phyloP scores from a whole-genome alignment of 2,888 invertebrate species.

The Napeogenes sylphis region DNA sequence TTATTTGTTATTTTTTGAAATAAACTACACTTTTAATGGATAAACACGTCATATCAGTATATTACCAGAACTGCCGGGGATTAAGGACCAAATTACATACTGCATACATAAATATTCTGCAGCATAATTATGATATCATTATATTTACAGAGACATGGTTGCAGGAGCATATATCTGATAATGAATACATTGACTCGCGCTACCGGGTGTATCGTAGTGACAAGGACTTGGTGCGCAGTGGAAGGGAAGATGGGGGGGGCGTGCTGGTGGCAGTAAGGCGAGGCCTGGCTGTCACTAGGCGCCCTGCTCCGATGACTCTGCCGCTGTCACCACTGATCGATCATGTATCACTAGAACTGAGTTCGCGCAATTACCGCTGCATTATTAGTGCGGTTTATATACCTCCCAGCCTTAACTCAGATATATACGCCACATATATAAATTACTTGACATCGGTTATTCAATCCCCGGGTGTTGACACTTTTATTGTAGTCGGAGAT shows the following conservation, averaged over 20 bases:
- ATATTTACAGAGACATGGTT: conserved; percentile 26
- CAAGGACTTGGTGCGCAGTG: conserved; percentile 1
- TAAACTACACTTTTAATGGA: too few relatives aligned
- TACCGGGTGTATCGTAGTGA: conserved; percentile 18
- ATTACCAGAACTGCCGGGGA: too few relatives aligned
- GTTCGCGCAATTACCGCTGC: neutral
- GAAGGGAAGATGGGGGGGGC: conserved; percentile 14
- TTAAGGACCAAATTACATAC: too few relatives aligned
- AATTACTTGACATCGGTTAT: neutral
- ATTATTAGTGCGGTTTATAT: conserved; percentile 10
- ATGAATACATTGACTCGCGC: conserved; percentile 19
- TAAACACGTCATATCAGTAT: too few relatives aligned
- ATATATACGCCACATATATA: conserved; percentile 1
- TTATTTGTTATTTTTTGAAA: too few relatives aligned
- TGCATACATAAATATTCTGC: too few relatives aligned
- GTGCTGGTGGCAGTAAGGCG: conserved; percentile 13
- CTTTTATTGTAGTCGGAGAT: too few relatives aligned
- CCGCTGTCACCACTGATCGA: conserved; percentile 5
- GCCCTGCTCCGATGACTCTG: neutral
- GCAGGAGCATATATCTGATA: conserved; percentile 11
- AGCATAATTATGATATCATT: conserved; percentile 13
- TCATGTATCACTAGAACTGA: neutral
- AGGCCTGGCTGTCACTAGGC: neutral
- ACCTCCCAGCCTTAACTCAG: conserved; percentile 7
- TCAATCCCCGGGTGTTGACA: too few relatives aligned